phyloP scores from a whole-genome alignment of 2,888 invertebrate genomes.

The Troilus luridus region DNA sequence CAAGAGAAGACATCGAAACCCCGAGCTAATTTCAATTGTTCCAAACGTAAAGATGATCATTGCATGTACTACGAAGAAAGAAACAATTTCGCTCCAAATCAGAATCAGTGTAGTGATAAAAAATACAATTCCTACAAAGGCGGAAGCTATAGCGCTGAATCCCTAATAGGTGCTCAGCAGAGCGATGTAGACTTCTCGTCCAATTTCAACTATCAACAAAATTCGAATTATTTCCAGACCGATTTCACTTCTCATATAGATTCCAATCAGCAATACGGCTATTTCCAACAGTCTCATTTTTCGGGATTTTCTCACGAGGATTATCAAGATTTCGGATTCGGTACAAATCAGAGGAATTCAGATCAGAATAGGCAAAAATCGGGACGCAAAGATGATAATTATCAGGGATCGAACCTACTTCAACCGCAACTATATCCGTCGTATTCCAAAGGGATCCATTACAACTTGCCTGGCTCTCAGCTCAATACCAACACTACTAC shows the following conservation, averaged over 20 bases:
- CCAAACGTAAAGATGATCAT: slow-evolving; percentile 61
- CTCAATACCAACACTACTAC: slow-evolving; percentile 68
- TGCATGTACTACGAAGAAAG: slow-evolving; percentile 60
- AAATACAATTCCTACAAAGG: slow-evolving; percentile 70
- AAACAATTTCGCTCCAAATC: slow-evolving; percentile 33
- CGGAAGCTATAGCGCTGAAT: slow-evolving; percentile 67
- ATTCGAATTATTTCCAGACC: slow-evolving; percentile 61
- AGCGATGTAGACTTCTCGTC: slow-evolving; percentile 59
- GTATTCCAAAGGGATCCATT: slow-evolving; percentile 50
- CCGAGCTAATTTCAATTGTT: slow-evolving; percentile 50
- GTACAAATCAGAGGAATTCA: slow-evolving; percentile 23
- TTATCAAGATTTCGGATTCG: slow-evolving; percentile 53
- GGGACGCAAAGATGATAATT: slow-evolving; percentile 15
- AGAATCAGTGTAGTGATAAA: slow-evolving; percentile 46
- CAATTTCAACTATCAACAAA: slow-evolving; percentile 61
- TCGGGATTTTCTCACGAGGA: slow-evolving; percentile 49
- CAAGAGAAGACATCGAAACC: slow-evolving; percentile 57
- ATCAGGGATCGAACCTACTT: slow-evolving; percentile 12
- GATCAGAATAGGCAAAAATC: slow-evolving; percentile 51
- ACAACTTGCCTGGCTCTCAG: slow-evolving; percentile 47
- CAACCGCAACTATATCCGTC: slow-evolving; percentile 35
- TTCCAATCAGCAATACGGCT: slow-evolving; percentile 53
- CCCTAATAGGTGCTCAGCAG: slow-evolving; percentile 64
- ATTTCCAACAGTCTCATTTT: slow-evolving; percentile 56
- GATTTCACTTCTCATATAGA: slow-evolving; percentile 49